Percentiles rank a stretch among this genome's conserved stretches.
Evolutionary conservation across 23 tunicate species (phyloP).

Genomic region (Styela clava): DNA sequence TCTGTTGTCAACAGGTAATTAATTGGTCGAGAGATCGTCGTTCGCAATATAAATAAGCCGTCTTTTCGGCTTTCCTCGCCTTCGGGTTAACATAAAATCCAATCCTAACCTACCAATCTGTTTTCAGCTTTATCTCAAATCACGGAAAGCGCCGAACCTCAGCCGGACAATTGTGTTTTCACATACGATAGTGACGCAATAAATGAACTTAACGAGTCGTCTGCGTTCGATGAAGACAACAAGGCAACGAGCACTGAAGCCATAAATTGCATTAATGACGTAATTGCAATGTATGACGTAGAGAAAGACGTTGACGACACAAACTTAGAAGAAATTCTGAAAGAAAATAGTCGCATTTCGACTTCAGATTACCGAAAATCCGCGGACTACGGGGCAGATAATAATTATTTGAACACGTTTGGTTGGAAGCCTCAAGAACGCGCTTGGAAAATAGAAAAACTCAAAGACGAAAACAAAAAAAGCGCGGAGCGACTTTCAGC

Average conservation of each 20-base stretch:
- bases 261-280: conserved; percentile 29
- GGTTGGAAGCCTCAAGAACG: conserved; percentile 29
- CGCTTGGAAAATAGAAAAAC: conserved; percentile 16
- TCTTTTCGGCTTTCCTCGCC: too few relatives aligned
- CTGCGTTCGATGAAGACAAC: conserved; percentile 3
- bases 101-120: too few relatives aligned
- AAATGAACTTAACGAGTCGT: background rate
- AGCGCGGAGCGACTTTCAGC: background rate
- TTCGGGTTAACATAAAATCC: too few relatives aligned
- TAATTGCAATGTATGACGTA: conserved; percentile 28
- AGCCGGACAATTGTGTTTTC: conserved; percentile 14
- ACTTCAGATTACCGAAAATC: conserved; percentile 8
- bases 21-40: too few relatives aligned
- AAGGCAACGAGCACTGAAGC: conserved; percentile 17
- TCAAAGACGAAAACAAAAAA: conserved; percentile 15
- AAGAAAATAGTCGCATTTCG: background rate
- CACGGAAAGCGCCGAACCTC: conserved; percentile 30
- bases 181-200: conserved; percentile 34
- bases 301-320: conserved; percentile 6
- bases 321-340: conserved; percentile 15
- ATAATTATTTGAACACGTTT: background rate
- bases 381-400: background rate
- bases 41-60: too few relatives aligned
- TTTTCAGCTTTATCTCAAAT: conserved; percentile 21
- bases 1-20: too few relatives aligned